Evolutionary conservation across 2,113 vertebrate species (phyloP).

Genomic region (Passer domesticus): DNA sequence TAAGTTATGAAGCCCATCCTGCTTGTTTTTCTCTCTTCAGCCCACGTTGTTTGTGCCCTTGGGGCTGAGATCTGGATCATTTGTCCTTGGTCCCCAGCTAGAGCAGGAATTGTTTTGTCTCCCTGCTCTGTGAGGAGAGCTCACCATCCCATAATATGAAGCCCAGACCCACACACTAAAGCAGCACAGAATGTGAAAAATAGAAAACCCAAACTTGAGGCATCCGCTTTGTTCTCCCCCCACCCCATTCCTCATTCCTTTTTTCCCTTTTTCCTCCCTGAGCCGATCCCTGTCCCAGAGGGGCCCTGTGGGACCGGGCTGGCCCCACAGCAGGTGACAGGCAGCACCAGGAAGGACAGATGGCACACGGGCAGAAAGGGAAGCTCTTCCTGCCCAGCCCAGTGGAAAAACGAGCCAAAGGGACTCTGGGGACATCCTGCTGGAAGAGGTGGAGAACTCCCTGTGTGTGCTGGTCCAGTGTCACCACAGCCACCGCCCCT

Average conservation of each 20-base stretch:
- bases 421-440: background rate
- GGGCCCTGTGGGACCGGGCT: background rate
- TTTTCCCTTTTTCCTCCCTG: background rate
- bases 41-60: background rate
- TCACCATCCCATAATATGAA: background rate
- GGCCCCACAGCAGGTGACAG: background rate
- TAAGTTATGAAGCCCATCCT: background rate
- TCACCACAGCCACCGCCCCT: background rate
- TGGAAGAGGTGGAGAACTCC: background rate
- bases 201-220: background rate
- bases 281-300: rapidly evolving
- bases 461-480: rapidly evolving
- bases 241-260: background rate
- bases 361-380: background rate
- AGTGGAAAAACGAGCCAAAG: rapidly evolving
- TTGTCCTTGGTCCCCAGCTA: background rate
- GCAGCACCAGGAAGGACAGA: background rate
- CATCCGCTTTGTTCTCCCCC: background rate
- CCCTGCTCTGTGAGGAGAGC: background rate
- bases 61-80: background rate
- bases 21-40: background rate
- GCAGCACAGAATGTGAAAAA: background rate
- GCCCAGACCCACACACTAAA: background rate
- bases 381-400: background rate
- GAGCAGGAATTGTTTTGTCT: background rate